Base-by-base conservation (phyloP, 92 coral and sea anemone genomes). In the Metridium senile region DNA sequence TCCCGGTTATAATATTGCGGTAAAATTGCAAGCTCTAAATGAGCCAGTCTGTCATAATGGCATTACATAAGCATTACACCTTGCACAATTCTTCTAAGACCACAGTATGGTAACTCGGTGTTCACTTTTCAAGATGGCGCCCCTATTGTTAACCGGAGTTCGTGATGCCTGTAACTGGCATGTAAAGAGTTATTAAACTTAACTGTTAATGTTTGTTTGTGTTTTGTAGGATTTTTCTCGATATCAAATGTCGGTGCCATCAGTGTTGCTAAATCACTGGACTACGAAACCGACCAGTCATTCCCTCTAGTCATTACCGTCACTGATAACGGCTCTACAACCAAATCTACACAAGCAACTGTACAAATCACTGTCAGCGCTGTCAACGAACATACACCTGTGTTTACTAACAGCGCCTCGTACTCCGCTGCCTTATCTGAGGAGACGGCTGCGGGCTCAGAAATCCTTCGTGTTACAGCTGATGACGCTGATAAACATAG, bases 381-480 rank as follows among this genome's bases (percentile, higher is more conserved):
- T 26, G 91, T 76, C 61, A 87, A 87, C 70, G 91, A 87, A 47
- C 73, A 82, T 64, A 9, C 67, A 0, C 91, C 91, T 47, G 81
- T 82, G 26, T 87, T 87, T n/a, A 77, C 84, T 0, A 87, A 70
- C 74, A 77, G 69, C 22, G 84, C 84, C 26, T 22, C 70, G 7
- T 90, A 90, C 62, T 26, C 85, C 45, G 82, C 81, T 51, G 46
- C 92, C 25, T 76, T 90, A 27, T 74, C 85, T 16, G 96, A 90
- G 75, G 86, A 87, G 62, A 84, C 85, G 11, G 63, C 58, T 57
- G 57, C 77, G 28, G 92, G 87, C 63, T 74, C 89, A 62, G 83
- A 83, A 74, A 71, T 90, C 69, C 71, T 87, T 39, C 79, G 81
- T 43, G 91, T 90, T 1, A 81, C 85, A 59, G 92, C 96, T 0